Percentiles rank a stretch among this genome's conserved stretches.
phyloP scores from a whole-genome alignment of 2,797 vertebrate species.

The Pangasius mekongensis region DNA sequence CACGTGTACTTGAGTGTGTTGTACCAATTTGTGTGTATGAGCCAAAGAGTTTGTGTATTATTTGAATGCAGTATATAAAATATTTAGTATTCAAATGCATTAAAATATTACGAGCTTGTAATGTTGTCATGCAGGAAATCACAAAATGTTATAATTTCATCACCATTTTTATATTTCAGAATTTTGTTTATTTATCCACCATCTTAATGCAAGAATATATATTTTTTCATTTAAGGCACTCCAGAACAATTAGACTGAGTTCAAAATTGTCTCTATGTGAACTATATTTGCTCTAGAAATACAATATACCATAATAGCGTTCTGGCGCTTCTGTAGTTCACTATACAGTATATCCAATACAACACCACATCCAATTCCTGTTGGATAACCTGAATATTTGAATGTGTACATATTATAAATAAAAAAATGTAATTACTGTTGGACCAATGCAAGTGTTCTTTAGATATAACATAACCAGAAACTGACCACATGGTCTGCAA shows the following conservation, averaged over 20 bases:
- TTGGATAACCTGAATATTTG: neutral
- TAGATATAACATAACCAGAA: neutral
- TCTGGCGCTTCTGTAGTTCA: neutral
- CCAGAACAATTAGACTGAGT: neutral
- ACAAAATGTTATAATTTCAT: neutral
- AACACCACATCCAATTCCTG: neutral
- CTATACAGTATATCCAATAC: neutral
- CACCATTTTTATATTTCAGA: neutral
- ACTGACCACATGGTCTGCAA: neutral
- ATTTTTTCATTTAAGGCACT: neutral
- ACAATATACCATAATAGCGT: neutral
- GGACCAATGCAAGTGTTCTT: neutral
- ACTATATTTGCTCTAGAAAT: neutral
- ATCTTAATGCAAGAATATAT: neutral
- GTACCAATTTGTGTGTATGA: constrained; percentile 16
- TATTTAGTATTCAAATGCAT: neutral
- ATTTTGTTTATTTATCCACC: neutral
- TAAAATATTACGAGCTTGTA: neutral
- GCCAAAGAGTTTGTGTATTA: neutral
- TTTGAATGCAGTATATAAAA: neutral
- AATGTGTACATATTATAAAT: neutral
- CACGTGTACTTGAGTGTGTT: constrained; percentile 52
- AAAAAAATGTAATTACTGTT: neutral
- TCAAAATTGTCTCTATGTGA: neutral
- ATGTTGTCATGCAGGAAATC: neutral